Base-by-base conservation (phyloP, 2,797 vertebrate species). In the Scyliorhinus canicula region DNA sequence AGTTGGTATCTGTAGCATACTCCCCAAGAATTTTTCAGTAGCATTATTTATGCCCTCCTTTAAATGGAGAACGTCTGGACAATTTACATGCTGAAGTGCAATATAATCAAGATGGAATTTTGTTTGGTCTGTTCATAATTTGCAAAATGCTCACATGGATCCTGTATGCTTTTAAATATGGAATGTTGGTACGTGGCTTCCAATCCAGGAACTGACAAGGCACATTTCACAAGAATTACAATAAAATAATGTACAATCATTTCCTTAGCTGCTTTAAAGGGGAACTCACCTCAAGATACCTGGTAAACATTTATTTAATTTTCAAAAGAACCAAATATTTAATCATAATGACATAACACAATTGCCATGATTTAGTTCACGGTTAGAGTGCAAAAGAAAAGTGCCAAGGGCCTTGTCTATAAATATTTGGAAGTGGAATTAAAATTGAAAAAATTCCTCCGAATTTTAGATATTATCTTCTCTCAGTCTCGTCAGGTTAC, bases 161-260 rank as follows among this genome's bases (percentile, higher is more conserved):
- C 67, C 95, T 95, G 95, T 95, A 95, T 95, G 44, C 85, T 67
- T 95, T 96, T 95, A 95, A 67, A 93, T 95, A 85, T 96, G 95
- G 95, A 96, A 95, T 95, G 96, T 95, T 96, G 96, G 96, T 96
- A 96, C 97, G 96, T 95, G 96, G 96, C 97, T 96, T 95, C n/a
- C 93, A 95, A 95, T 94, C 93, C 74, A 7, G 44, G 47, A 94
- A 94, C 5, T 52, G 93, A 94, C 57, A 91, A 91, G n/a, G n/a
- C 60, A 91, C 88, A 91, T 91, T 44, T n/a, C 44, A 65, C n/a
- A 65, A 74, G 93, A 74, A 93, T 12, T 69, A 93, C 63, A 93
- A 93, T 93, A 50, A 90, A 90, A 86, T 65, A 93, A 60, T n/a
- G 14, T 47, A 67, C 24, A 93, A 93, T 50, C 24, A 71, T 40